Base-by-base conservation (phyloP, 2,888 invertebrate genomes). In the Anorthoa munda region DNA sequence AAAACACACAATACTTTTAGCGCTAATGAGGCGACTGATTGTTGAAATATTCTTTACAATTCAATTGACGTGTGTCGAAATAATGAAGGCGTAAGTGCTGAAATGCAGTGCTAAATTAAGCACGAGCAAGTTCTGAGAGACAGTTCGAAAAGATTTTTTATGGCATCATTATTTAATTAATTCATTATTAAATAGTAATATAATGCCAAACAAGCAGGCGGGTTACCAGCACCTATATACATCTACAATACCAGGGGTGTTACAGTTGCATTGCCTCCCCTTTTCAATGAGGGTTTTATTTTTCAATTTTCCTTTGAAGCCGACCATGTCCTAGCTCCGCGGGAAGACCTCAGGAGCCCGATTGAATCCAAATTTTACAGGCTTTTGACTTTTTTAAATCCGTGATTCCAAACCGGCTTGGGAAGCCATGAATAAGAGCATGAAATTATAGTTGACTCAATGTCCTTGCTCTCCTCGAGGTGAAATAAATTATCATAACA, bases 11-110 rank as follows among this genome's bases (percentile, higher is more conserved):
- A 61, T 53, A 58, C 66, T 58, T 70, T 73, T 31, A 66, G 21
- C 55, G 45, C 60, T 82, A 76, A 81, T 68, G 84, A 84, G 46
- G 45, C 46, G 45, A 66, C 69, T 46, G 61, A 59, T 61, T 70
- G 74, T 66, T 31, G 31, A 69, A 65, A 79, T 78, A 67, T 60
- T 71, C 53, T 83, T 78, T 60, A 69, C 65, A 82, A 79, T 46
- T 70, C 61, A 70, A 31, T 77, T 66, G 61, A 31, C 45, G 26
- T 18, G 45, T 76, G 23, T 63, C 53, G 17, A 63, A 50, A 31
- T 63, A 13, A 26, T 18, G 59, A 18, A 75, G 31, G 21, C 13
- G 21, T 50, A 21, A 50, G 18, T 67, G 46, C n/a, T 12, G 48
- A 23, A 75, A 59, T 23, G 50, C 31, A 63, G n/a, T 53, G 46